phyloP scores from a whole-genome alignment of 2,888 invertebrate genomes.

The Papilio elwesi region DNA sequence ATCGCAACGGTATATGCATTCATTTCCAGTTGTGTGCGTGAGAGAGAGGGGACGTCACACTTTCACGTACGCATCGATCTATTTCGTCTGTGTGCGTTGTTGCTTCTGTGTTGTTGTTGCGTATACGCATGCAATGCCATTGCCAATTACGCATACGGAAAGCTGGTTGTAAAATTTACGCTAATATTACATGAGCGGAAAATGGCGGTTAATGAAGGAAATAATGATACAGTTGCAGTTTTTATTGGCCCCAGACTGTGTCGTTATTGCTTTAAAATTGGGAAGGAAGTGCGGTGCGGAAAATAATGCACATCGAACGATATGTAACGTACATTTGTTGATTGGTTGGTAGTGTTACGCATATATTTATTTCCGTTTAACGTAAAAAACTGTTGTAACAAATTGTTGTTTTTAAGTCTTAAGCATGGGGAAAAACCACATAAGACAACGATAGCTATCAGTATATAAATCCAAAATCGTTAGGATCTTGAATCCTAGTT shows the following conservation, averaged over 20 bases:
- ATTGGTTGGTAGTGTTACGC: background rate
- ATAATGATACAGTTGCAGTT: conserved; percentile 44
- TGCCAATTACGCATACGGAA: conserved; percentile 78
- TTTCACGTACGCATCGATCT: conserved; percentile 46
- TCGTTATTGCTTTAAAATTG: conserved; percentile 21
- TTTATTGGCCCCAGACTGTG: conserved; percentile 27
- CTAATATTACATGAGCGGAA: conserved; percentile 79
- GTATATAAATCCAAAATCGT: too few species aligned
- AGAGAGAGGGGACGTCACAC: conserved; percentile 52
- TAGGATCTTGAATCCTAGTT: too few species aligned
- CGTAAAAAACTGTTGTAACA: background rate
- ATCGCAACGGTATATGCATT: conserved; percentile 26
- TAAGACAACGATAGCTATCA: background rate
- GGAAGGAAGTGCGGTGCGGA: conserved; percentile 28
- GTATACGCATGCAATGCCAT: conserved; percentile 82
- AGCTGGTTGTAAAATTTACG: conserved; percentile 67
- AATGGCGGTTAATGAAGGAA: conserved; percentile 56
- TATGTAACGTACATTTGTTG: background rate
- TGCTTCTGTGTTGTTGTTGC: conserved; percentile 71
- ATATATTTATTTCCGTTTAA: background rate
- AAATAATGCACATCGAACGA: conserved; percentile 15
- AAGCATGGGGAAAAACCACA: background rate
- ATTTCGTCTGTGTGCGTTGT: conserved; percentile 43
- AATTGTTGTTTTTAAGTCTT: background rate
- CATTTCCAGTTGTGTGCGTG: conserved; percentile 48